A percentile compares a stretch with the other conserved stretches of the same genome.
Evolutionary conservation across 2,797 vertebrate species (phyloP).

Genomic region (Tauraco hartlaubi): DNA sequence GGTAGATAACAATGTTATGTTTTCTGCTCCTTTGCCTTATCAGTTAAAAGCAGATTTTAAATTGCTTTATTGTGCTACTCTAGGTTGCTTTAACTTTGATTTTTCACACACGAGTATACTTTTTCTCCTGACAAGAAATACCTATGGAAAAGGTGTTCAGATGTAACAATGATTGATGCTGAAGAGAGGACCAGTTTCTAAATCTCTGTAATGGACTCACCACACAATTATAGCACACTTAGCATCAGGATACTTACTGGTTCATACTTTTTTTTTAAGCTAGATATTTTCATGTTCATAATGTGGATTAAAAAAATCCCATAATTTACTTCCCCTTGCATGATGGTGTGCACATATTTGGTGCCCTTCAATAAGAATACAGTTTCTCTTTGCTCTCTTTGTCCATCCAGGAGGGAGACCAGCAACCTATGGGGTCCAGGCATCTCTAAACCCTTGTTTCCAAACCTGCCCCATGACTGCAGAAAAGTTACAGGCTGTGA

Average conservation of each 20-base stretch:
- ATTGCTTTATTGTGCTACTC: background rate
- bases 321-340: background rate
- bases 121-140: background rate
- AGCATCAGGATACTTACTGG: background rate
- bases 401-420: background rate
- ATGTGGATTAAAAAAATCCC: background rate
- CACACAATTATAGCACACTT: background rate
- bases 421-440: background rate
- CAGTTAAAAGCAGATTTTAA: background rate
- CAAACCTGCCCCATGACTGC: background rate
- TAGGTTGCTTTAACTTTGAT: background rate
- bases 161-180: background rate
- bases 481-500: background rate
- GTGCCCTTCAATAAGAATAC: background rate
- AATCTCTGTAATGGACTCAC: background rate
- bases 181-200: background rate
- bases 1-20: background rate
- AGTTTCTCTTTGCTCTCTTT: background rate
- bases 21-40: background rate
- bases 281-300: background rate
- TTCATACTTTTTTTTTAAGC: background rate
- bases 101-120: background rate
- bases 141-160: background rate
- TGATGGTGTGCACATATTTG: rapidly evolving
- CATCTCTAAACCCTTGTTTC: background rate